Conservation (phyloP, 1,140 invertebrate genomes). For the Drosophila ogumai region DNA sequence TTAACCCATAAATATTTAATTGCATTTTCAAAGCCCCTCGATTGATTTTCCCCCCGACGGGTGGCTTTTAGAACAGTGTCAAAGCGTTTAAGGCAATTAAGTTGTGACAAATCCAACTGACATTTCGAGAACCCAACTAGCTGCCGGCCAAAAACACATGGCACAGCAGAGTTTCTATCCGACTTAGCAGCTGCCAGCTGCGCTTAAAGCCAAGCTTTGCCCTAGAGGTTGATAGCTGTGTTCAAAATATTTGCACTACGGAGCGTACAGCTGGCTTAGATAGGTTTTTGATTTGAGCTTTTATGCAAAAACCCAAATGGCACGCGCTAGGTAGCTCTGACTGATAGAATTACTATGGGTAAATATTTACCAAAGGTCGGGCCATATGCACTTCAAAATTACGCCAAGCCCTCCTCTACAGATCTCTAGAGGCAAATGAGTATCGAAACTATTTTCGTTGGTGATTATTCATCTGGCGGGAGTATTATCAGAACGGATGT, state of each 20-base stretch:
- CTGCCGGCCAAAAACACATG: conserved; percentile 1
- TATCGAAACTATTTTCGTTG: background rate
- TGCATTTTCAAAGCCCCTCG: conserved; percentile 8
- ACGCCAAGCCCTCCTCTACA: conserved; percentile 1
- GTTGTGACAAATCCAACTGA: conserved; percentile 39
- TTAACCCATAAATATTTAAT: conserved; percentile 63
- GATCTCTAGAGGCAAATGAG: background rate
- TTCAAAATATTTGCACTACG: conserved; percentile 15
- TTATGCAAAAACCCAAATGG: conserved; percentile 11
- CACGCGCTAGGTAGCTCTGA: conserved; percentile 13
- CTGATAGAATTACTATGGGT: conserved; percentile 3
- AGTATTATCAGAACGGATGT: conserved; percentile 38
- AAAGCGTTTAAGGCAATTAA: conserved; percentile 43
- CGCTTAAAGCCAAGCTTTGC: conserved; percentile 21
- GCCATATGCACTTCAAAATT: too few relatives aligned
- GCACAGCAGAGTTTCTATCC: conserved; percentile 29
- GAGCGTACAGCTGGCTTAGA: conserved; percentile 27
- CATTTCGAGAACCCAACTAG: conserved; percentile 11
- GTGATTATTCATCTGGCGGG: conserved; percentile 4
- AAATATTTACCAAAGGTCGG: conserved; percentile 22
- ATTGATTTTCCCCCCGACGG: conserved; percentile 9
- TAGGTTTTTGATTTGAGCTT: conserved; percentile 9
- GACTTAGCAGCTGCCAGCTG: conserved; percentile 35
- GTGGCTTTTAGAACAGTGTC: conserved; percentile 53
- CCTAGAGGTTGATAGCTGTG: conserved; percentile 24